Evolutionary conservation across 2,113 vertebrate species (phyloP), one percentile per base, ranked within the genome.

Genomic region (Pungitius pungitius): DNA sequence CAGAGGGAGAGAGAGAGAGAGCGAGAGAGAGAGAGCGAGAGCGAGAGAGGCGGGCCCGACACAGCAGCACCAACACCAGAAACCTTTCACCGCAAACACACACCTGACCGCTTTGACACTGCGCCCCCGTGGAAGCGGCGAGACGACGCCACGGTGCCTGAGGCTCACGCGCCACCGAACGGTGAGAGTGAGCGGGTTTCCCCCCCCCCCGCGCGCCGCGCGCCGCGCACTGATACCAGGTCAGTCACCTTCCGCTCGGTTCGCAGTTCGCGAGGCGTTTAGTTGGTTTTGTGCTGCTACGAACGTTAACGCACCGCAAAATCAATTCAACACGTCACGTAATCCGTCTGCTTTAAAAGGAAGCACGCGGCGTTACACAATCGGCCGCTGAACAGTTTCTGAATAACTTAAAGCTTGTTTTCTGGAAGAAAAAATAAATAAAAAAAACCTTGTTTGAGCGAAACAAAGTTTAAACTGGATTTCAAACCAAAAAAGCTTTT

Each of bases 241-340:
- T 35, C 33, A 35, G 88, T 85, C 78, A 80, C 78, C 79, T 69
- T 58, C 81, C 61, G 60, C 73, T 75, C 33, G 20, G 18, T 24
- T 70, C 27, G 20, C 43, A 8, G 52, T 24, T 4, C n/a, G 57
- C 17, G n/a, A 24, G 54, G 5, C 8, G 54, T 3, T n/a, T n/a
- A n/a, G n/a, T n/a, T n/a, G 40, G 37, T 39, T 17, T 65, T 51
- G 45, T 33, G 63, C 51, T 69, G 13, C 61, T 35, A 6, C 4
- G 43, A 14, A 13, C 42, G 43, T 56, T 17, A 62, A 51, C 59
- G 42, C 42, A 3, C 35, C 30, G 8, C 10, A 61, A n/a, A 65
- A 39, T n/a, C 18, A 57, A 10, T n/a, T n/a, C 20, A 59, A 33
- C 26, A n/a, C 4, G 20, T 12, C 0, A 14, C 15, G 30, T 11